Evolutionary conservation across 2,797 vertebrate genomes (phyloP), one percentile per base, ranked within the genome.

Genomic region (Bovichtus variegatus): DNA sequence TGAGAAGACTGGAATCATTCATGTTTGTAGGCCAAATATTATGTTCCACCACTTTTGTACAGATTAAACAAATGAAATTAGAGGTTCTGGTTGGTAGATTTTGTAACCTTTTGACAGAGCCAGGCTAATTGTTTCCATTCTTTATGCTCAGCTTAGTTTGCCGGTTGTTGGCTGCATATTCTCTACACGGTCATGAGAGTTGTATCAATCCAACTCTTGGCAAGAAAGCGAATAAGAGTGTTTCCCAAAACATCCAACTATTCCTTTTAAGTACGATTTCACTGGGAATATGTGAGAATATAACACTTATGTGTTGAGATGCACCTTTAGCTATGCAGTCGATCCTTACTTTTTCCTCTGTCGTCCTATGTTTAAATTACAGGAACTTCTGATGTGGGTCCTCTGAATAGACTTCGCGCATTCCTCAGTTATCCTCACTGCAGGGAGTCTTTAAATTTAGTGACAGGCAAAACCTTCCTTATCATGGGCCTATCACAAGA

Each of bases 401-500:
- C 91, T 51, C 3, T 2, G 29, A 88, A 81, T 9, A 29, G 91
- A 53, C 0, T 23, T 0, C 91, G 94, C 1, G 38, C 8, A 9
- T 95, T 94, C 75, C 76, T 94, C 38, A 87, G 92, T 76, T 91
- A 85, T 68, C 64, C 82, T 0, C 84, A 87, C 76, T 96, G 95
- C 87, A 90, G 92, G 61, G 75, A 81, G 0, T 16, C 76, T 68
- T 76, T 95, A n/a, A 49, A 19, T 9, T 57, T 96, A 11, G 0
- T 0, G 0, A 1, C 0, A 2, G 87, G 62, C 2, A 94, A 92
- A 49, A 68, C 59, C 3, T 95, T 93, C 83, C 94, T 95, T 6
- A 76, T 95, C 75, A 95, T 95, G 95, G 94, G 94, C 21, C 66
- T 84, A 2, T 91, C 89, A 34, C 74, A 18, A 21, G 86, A 93